Evolutionary conservation across 2,113 vertebrate species (phyloP), one percentile per base, ranked within the genome.

Genomic region (Spheniscus mendiculus): DNA sequence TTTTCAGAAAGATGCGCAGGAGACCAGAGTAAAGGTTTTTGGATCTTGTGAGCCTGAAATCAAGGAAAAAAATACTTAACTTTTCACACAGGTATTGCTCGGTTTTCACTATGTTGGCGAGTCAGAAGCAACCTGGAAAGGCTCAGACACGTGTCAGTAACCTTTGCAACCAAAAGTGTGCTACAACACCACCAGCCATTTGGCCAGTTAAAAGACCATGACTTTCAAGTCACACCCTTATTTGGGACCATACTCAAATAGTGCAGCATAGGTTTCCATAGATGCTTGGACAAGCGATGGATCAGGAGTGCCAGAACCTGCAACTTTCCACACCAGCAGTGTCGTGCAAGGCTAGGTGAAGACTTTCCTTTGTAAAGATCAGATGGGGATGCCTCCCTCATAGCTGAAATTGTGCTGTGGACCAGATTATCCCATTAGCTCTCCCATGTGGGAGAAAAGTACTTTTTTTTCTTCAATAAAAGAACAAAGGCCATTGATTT

Each of bases 401-500:
- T 3, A 2, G 10, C 12, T 47, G 47, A 71, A 83, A 78, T 52
- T 81, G 67, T 83, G 76, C 80, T 84, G 91, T 55, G 67, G 50
- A 84, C 83, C 92, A 74, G 86, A 90, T 91, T 56, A 97, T 67
- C 59, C 92, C 90, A 97, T 95, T 95, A 97, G 83, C 23, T 44
- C 49, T 96, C 86, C 88, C 92, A 81, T 27, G 26, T 22, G 86
- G 82, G 63, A 38, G 80, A 74, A 83, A 61, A 52, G 38, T 42
- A 70, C 52, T 63, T 73, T 8, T 82, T 62, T n/a, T 45, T 7
- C 67, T 78, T 87, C 66, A 90, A n/a, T 50, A 92, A 83, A 88
- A 90, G 82, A 97, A 88, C 85, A 90, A 85, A 97, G 74, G 61
- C 49, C 62, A 97, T 97, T 87, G 97, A 97, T 97, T 97, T 97